phyloP scores from a whole-genome alignment of 2,113 vertebrate genomes.

The Aegypius monachus region DNA sequence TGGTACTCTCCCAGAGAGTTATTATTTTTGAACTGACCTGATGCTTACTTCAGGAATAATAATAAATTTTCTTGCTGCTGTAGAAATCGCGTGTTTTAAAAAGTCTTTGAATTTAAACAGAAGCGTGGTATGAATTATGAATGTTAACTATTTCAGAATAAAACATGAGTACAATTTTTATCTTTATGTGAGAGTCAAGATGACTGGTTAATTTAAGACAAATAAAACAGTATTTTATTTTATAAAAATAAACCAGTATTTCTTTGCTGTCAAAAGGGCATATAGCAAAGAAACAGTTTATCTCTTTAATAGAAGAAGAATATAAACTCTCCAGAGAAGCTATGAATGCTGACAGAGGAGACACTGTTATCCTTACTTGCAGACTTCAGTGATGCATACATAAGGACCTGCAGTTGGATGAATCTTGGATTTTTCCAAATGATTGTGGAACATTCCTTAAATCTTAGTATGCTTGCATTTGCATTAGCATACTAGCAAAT shows the following conservation, averaged over 20 bases:
- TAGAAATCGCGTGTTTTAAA: constrained; percentile 43
- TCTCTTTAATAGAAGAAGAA: background rate
- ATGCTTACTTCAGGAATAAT: constrained; percentile 25
- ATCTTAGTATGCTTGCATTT: constrained; percentile 2
- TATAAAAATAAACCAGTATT: background rate
- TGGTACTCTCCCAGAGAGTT: background rate
- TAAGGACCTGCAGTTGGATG: background rate
- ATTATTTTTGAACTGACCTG: constrained; percentile 48
- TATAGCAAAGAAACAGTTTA: background rate
- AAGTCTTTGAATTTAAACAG: constrained; percentile 59
- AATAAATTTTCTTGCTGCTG: constrained; percentile 42
- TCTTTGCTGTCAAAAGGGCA: background rate
- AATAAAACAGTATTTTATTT: background rate
- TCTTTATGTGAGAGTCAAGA: constrained; percentile 1
- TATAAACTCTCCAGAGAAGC: background rate
- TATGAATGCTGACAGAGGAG: background rate
- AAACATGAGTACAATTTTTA: constrained; percentile 18
- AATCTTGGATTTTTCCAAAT: background rate
- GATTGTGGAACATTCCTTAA: background rate
- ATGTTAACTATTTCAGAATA: constrained; percentile 42
- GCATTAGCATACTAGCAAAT: constrained; percentile 21
- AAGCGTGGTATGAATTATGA: constrained; percentile 40
- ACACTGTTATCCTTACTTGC: background rate
- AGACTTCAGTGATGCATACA: background rate
- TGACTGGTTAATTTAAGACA: constrained; percentile 35